These are phyloP conservation scores for Aldabrachelys gigantea DNA, from an alignment of 2,113 vertebrate genomes.

Conservation along the genomic window DNA sequence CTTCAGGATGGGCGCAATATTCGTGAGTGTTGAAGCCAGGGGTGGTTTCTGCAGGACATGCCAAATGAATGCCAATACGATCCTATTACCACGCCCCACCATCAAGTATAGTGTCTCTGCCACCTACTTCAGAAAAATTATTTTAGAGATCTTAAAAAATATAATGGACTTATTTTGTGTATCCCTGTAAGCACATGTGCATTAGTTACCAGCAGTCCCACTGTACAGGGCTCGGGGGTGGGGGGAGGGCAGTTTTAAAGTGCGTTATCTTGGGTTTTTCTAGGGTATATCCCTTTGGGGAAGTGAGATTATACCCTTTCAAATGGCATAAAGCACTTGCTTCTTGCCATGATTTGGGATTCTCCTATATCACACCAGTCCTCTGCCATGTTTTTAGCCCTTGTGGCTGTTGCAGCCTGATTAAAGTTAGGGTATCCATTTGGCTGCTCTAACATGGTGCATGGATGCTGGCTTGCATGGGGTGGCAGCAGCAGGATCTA, in stretches of 20 bases:
- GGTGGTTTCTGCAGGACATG: conserved; percentile 46
- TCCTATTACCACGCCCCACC: neutral
- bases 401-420: neutral
- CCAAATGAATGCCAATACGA: conserved; percentile 25
- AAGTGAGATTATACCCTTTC: neutral
- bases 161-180: neutral
- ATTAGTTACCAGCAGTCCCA: neutral
- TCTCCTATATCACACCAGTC: neutral
- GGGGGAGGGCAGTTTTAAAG: neutral
- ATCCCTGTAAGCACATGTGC: neutral
- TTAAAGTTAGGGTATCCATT: neutral
- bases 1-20: conserved; percentile 15
- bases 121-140: conserved; percentile 22
- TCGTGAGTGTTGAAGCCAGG: neutral
- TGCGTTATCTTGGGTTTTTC: rapidly evolving
- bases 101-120: neutral
- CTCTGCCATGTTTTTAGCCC: neutral
- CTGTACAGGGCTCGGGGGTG: neutral
- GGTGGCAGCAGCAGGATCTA: neutral
- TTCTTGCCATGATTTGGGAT: neutral
- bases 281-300: neutral
- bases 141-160: conserved; percentile 48
- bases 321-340: neutral
- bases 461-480: neutral
- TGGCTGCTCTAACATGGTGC: neutral